phyloP scores from a whole-genome alignment of 64 coral and sea anemone genomes.

The Stichodactyla mertensii region DNA sequence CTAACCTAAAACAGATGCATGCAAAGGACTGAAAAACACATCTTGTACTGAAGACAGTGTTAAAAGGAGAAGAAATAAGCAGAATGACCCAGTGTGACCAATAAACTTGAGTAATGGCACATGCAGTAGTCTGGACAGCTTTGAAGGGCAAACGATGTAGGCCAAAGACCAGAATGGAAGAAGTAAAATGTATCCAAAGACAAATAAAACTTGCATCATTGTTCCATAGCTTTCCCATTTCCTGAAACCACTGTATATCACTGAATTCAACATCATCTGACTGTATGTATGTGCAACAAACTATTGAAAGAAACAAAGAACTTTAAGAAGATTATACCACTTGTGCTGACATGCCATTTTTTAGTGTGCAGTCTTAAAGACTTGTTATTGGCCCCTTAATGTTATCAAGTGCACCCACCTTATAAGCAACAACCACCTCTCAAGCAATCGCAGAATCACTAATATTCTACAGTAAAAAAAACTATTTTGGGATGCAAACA shows the following conservation, averaged over 20 bases:
- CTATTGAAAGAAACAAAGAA: constrained; percentile 12
- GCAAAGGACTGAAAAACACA: constrained; percentile 56
- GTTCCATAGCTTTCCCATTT: constrained; percentile 46
- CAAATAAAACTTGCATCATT: constrained; percentile 13
- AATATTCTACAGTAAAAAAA: no score
- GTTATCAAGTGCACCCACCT: no score
- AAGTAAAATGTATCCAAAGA: constrained; percentile 25
- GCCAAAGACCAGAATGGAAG: constrained; percentile 44
- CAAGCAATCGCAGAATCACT: no score
- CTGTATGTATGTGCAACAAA: constrained; percentile 86
- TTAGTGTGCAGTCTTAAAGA: no score
- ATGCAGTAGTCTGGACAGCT: constrained; percentile 24
- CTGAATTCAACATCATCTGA: constrained; percentile 86
- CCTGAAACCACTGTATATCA: constrained; percentile 52
- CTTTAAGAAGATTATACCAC: no score
- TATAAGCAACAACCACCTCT: no score
- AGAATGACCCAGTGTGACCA: constrained; percentile 63
- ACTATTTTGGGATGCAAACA: no score
- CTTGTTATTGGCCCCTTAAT: no score
- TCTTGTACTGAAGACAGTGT: constrained; percentile 71
- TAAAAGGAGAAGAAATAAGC: constrained; percentile 56
- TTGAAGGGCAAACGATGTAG: constrained; percentile 52
- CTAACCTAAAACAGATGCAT: constrained; percentile 58
- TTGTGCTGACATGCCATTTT: no score
- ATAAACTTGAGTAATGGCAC: constrained; percentile 77